A percentile compares a stretch with the other conserved stretches of the same genome.
Evolutionary conservation across 2,113 vertebrate genomes (phyloP).

Genomic region (Tringa solitaria): DNA sequence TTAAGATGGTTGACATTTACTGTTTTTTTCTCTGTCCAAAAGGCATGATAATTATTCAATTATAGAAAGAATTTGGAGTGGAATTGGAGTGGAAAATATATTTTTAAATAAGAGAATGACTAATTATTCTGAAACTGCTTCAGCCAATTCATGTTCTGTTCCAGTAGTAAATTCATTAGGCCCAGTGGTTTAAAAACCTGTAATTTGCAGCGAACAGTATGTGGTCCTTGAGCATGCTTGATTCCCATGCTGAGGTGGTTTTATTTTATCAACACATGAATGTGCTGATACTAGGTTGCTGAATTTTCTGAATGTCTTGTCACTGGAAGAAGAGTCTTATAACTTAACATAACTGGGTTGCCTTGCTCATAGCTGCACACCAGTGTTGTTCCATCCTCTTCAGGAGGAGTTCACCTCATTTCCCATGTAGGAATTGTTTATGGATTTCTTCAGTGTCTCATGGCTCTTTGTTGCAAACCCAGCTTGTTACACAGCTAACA

Average conservation of each 20-base stretch:
- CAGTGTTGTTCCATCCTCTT: not conserved
- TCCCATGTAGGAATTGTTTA: not conserved
- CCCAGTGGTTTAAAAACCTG: not conserved
- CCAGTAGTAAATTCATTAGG: not conserved
- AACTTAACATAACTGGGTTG: not conserved
- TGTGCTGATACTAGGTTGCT: not conserved
- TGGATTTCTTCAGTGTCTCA: not conserved
- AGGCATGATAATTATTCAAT: slow-evolving; percentile 21
- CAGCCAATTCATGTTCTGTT: not conserved
- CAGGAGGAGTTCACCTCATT: not conserved
- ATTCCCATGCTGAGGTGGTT: not conserved
- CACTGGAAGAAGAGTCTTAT: not conserved
- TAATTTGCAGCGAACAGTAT: not conserved
- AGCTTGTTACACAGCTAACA: not conserved
- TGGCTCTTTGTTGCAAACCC: not conserved
- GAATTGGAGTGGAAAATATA: slow-evolving; percentile 31
- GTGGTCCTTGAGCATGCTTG: not conserved
- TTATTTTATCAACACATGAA: not conserved
- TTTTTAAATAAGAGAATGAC: slow-evolving; percentile 13
- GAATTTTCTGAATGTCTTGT: not conserved
- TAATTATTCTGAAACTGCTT: slow-evolving; percentile 9
- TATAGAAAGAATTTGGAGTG: not conserved
- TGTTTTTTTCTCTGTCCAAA: slow-evolving; percentile 16
- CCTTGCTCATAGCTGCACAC: not conserved
- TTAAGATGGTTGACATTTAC: not conserved